Conservation (phyloP, 2,113 vertebrate genomes). For the Vombatus ursinus region DNA sequence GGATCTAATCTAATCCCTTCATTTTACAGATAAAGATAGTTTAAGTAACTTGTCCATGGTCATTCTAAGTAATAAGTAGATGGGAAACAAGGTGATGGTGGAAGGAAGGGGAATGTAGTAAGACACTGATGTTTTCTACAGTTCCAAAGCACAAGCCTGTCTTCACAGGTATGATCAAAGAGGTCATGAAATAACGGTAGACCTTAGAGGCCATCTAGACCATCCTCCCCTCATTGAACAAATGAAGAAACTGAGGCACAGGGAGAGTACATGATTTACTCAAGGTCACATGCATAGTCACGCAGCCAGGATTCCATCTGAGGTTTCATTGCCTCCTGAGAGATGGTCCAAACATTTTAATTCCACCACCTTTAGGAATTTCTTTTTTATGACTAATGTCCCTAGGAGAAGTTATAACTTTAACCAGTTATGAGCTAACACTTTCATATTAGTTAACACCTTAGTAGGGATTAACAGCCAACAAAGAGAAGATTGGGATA, state of each 20-base stretch:
- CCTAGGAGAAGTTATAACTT: background rate
- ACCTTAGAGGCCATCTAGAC: background rate
- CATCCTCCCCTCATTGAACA: background rate
- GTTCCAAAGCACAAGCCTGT: background rate
- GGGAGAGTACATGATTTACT: background rate
- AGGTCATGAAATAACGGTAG: background rate
- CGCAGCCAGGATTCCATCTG: background rate
- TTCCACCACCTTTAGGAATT: background rate
- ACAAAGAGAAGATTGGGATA: background rate
- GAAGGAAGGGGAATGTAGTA: background rate
- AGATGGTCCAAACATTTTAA: background rate
- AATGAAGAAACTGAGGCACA: background rate
- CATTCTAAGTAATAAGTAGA: no score
- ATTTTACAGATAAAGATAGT: background rate
- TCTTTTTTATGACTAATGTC: background rate
- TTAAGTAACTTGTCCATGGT: background rate
- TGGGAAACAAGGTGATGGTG: background rate
- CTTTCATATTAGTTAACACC: background rate
- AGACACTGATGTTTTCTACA: background rate
- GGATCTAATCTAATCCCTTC: background rate
- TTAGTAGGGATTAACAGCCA: background rate
- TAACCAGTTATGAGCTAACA: background rate
- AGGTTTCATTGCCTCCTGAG: background rate
- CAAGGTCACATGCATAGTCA: background rate
- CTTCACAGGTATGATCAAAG: background rate